Conservation (phyloP, 35 echinoderm and acorn worm species). For the Ophiothrix spiculata region DNA sequence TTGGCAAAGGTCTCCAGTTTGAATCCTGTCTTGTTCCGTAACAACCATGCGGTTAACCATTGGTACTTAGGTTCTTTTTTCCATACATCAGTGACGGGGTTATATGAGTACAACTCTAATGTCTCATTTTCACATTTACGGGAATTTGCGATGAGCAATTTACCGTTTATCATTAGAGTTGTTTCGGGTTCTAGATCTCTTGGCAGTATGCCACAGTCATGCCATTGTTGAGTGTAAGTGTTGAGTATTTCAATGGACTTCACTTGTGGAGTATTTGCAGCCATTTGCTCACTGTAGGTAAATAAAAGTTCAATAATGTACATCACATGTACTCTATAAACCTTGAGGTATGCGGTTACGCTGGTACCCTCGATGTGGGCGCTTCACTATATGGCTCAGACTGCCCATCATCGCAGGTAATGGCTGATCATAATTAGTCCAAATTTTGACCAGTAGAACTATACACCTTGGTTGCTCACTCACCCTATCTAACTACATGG, state of each 20-base stretch:
- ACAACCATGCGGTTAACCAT: background rate
- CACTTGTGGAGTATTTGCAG: background rate
- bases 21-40: background rate
- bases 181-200: background rate
- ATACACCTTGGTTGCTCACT: too few relatives aligned
- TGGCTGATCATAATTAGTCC: too few relatives aligned
- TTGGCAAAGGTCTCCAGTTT: background rate
- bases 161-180: background rate
- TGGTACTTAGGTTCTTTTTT: background rate
- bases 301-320: too few relatives aligned
- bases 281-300: too few relatives aligned
- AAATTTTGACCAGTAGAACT: too few relatives aligned
- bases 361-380: too few relatives aligned
- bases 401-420: too few relatives aligned
- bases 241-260: background rate
- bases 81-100: background rate
- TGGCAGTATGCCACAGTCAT: background rate
- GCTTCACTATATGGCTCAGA: too few relatives aligned
- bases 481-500: too few relatives aligned
- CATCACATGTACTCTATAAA: too few relatives aligned
- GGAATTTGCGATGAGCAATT: background rate
- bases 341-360: too few relatives aligned
- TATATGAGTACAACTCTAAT: background rate
- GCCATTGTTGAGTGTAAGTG: background rate
- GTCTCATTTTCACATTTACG: background rate